Base-by-base conservation (phyloP, 2,797 vertebrate species). In the Perodicticus potto region DNA sequence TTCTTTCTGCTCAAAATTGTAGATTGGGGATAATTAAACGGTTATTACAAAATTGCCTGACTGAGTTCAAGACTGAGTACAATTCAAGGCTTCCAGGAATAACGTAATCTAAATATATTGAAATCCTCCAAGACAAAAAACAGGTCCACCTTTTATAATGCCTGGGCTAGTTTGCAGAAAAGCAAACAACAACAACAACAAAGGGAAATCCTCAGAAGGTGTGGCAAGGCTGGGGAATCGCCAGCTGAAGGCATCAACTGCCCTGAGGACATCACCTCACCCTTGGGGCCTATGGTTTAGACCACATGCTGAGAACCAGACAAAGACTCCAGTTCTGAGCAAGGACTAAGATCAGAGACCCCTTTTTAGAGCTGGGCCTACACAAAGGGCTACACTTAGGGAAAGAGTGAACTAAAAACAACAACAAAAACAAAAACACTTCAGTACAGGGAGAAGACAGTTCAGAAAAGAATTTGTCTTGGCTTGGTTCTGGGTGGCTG, bases 341-440 rank as follows among this genome's bases (percentile, higher is more conserved):
- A 57, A 77, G 63, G 19, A 81, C 32, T 57, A 81, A 69, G 57
- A 93, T 87, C 45, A 81, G 93, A 95, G 82, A 93, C 7, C 57
- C 7, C 27, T 34, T 84, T 91, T 76, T 55, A 70, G 81, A 92
- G n/a, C n/a, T 76, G 43, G 53, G 49, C 32, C 13, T 19, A 59
- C 29, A 80, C 53, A 86, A 90, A 69, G 17, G 29, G 17, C 55
- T 57, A 70, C 4, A 69, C 7, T 3, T 65, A 80, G 43, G 29
- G 25, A 94, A 94, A 77, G 16, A 40, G 49, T 23, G 67, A 90
- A 61, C 76, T 40, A 37, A 43, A 22, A 74, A 49, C 49, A 49
- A 49, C 49, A 16, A 49, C 49, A 49, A 49, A 49, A 49, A 49
- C 13, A 81, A 43, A 81, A 78, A 34, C 5, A 23, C 2, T 3